phyloP scores from a whole-genome alignment of 2,888 invertebrate genomes.

The Vesta saturnalis region DNA sequence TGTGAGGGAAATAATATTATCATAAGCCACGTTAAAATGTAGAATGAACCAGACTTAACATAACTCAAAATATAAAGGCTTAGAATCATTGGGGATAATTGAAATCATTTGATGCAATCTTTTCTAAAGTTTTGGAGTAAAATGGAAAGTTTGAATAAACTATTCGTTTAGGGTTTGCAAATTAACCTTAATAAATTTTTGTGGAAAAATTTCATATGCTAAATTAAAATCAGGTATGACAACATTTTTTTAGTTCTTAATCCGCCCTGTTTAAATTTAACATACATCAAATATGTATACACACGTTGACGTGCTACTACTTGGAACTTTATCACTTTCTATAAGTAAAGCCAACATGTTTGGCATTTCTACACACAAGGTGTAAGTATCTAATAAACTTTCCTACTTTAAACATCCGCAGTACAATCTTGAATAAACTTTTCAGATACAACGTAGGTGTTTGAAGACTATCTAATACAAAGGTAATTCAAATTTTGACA shows the following conservation, averaged over 20 bases:
- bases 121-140: background rate
- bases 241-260: background rate
- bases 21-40: slow-evolving; percentile 10
- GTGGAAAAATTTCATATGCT: no score
- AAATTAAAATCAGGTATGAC: no score
- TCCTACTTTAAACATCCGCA: background rate
- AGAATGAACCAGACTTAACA: slow-evolving; percentile 6
- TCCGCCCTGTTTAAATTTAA: background rate
- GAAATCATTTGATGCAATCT: slow-evolving; percentile 9
- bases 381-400: background rate
- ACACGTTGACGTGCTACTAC: background rate
- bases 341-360: background rate
- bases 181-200: background rate
- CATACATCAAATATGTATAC: background rate
- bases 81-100: slow-evolving; percentile 7
- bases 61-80: slow-evolving; percentile 6
- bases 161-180: background rate
- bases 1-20: slow-evolving; percentile 15
- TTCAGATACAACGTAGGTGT: no score
- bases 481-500: no score
- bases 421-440: no score
- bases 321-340: background rate
- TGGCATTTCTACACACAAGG: background rate
- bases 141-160: background rate
- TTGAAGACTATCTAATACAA: no score